A percentile compares a stretch with the other conserved stretches of the same genome.
Evolutionary conservation across 92 coral and sea anemone genomes (phyloP).

Genomic region (Epizoanthus fatuus): DNA sequence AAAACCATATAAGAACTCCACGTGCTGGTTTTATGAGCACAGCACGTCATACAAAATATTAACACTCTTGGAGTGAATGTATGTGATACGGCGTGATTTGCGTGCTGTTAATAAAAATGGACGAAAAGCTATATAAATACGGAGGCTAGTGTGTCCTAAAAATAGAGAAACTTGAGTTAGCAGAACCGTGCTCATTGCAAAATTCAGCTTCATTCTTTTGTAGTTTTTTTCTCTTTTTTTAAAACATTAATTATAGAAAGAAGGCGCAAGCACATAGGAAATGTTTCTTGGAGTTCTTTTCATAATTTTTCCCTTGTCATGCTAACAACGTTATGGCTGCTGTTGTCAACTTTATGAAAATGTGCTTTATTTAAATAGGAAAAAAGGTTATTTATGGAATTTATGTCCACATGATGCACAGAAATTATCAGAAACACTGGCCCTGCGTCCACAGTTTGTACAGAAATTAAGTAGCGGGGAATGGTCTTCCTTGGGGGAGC

Average conservation of each 20-base stretch:
- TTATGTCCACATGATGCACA: conserved; percentile 96
- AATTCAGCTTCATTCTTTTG: background rate
- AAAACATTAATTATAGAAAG: background rate
- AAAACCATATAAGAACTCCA: too few relatives aligned
- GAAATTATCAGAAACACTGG: conserved; percentile 84
- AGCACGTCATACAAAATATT: too few relatives aligned
- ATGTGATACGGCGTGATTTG: too few relatives aligned
- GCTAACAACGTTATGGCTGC: background rate
- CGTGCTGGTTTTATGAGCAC: too few relatives aligned
- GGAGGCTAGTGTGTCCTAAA: too few relatives aligned
- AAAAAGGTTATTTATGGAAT: conserved; percentile 53
- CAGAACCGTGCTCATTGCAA: too few relatives aligned
- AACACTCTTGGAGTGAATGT: too few relatives aligned
- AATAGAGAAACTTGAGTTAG: too few relatives aligned
- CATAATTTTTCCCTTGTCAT: background rate
- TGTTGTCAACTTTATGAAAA: background rate
- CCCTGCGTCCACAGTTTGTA: conserved; percentile 94
- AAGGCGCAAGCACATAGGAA: background rate
- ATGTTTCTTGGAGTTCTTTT: background rate
- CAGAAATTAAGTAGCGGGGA: conserved; percentile 73
- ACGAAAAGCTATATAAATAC: too few relatives aligned
- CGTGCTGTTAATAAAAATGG: too few relatives aligned
- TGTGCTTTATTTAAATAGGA: background rate
- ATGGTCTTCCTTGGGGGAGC: conserved; percentile 70
- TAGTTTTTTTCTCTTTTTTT: background rate